A percentile compares a stretch with the other conserved stretches of the same genome.
Conservation (phyloP, 2,113 vertebrate species). For the Baryphthengus martii region DNA sequence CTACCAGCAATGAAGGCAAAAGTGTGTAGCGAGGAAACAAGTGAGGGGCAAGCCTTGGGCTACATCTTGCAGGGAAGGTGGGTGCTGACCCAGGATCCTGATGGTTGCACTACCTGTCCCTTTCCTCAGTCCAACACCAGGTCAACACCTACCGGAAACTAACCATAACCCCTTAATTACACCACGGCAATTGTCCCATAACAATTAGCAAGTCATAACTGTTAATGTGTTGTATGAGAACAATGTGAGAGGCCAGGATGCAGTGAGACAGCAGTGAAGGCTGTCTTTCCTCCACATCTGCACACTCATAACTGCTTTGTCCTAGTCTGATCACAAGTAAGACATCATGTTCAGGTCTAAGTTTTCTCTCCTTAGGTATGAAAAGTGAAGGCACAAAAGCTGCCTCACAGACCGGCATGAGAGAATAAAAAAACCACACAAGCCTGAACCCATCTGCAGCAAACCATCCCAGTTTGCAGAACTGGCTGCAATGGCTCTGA, state of each 20-base stretch:
- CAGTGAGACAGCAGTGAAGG: not conserved
- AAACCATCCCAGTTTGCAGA: not conserved
- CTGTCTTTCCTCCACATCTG: not conserved
- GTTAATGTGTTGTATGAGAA: not conserved
- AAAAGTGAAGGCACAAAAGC: not conserved
- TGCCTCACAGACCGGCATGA: accelerated
- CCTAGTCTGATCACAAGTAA: not conserved
- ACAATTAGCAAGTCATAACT: not conserved
- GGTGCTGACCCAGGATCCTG: not conserved
- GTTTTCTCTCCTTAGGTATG: not conserved
- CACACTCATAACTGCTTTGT: not conserved
- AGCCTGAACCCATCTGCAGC: not conserved
- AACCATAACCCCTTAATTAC: not conserved
- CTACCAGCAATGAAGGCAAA: not conserved
- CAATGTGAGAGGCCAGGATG: not conserved
- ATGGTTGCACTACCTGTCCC: not conserved
- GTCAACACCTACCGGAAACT: not conserved
- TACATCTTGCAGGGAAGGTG: not conserved
- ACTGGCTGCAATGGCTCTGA: not conserved
- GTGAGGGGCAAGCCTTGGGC: not conserved
- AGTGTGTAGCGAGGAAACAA: not conserved
- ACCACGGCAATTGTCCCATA: not conserved
- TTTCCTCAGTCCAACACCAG: not conserved
- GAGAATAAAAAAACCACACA: not conserved
- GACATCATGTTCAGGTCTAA: not conserved